Percentiles rank a stretch among this genome's conserved stretches.
phyloP scores from a whole-genome alignment of 1,140 invertebrate genomes.

The Chelonus insularis region DNA sequence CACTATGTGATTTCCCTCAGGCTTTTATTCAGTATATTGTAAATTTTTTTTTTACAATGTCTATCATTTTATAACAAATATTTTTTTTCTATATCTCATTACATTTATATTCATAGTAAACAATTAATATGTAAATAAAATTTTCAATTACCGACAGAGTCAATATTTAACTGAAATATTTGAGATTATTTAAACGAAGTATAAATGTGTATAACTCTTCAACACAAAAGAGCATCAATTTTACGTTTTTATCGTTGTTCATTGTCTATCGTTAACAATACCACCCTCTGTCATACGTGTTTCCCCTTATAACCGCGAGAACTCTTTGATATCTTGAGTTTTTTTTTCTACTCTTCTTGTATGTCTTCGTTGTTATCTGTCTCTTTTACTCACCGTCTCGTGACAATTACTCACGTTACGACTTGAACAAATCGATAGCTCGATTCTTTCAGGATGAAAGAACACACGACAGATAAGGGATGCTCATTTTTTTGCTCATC shows the following conservation, averaged over 20 bases:
- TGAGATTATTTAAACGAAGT: too few species aligned
- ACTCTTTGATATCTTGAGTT: neutral
- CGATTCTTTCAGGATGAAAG: neutral
- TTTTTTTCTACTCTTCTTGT: constrained; percentile 24
- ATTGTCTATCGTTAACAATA: constrained; percentile 58
- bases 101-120: too few species aligned
- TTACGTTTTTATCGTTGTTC: constrained; percentile 57
- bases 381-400: neutral
- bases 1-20: constrained; percentile 8
- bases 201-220: constrained; percentile 54
- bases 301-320: neutral
- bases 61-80: neutral
- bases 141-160: too few species aligned
- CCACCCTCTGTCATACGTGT: constrained; percentile 17
- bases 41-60: neutral
- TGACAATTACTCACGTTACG: constrained; percentile 15
- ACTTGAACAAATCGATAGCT: constrained; percentile 6
- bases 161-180: too few species aligned
- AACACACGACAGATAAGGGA: neutral
- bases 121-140: too few species aligned
- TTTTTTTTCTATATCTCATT: too few species aligned
- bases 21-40: neutral
- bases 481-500: constrained; percentile 1
- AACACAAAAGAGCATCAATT: constrained; percentile 61
- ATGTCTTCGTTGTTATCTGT: neutral